Evolutionary conservation across 2,797 vertebrate genomes (phyloP).

Genomic region (Pangasius larnaudii): DNA sequence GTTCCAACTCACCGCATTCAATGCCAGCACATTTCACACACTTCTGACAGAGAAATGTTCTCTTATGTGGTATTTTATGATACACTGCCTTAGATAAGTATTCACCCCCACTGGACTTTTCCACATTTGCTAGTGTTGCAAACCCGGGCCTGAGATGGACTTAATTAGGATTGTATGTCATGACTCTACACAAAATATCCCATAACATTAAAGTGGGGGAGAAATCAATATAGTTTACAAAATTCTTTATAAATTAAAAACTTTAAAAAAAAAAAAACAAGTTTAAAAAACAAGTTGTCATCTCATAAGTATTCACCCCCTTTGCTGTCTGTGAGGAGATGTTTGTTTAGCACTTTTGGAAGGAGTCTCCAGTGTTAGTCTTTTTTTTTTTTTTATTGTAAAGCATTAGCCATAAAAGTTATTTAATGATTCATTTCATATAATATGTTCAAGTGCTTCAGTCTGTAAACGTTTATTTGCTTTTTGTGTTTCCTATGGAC

Average conservation of each 20-base stretch:
- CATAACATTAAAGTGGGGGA: background rate
- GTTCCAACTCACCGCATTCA: background rate
- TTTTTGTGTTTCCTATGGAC: background rate
- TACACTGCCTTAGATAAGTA: background rate
- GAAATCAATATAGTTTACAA: background rate
- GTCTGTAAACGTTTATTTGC: background rate
- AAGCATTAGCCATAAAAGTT: background rate
- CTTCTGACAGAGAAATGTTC: background rate
- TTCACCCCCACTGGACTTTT: background rate
- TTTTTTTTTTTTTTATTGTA: background rate
- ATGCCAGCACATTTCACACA: conserved; percentile 7
- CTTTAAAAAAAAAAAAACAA: too few species aligned
- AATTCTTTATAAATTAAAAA: background rate
- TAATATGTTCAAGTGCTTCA: background rate
- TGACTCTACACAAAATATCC: background rate
- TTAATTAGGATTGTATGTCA: background rate
- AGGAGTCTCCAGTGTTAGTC: background rate
- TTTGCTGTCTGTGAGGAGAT: background rate
- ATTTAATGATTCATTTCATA: background rate
- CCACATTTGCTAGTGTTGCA: too few species aligned
- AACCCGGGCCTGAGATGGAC: background rate
- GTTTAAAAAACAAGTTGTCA: too few species aligned
- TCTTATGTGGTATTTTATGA: background rate
- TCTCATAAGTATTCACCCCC: background rate
- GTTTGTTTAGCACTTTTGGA: background rate